phyloP scores from a whole-genome alignment of 2,797 vertebrate species.

The Syngnathus acus region DNA sequence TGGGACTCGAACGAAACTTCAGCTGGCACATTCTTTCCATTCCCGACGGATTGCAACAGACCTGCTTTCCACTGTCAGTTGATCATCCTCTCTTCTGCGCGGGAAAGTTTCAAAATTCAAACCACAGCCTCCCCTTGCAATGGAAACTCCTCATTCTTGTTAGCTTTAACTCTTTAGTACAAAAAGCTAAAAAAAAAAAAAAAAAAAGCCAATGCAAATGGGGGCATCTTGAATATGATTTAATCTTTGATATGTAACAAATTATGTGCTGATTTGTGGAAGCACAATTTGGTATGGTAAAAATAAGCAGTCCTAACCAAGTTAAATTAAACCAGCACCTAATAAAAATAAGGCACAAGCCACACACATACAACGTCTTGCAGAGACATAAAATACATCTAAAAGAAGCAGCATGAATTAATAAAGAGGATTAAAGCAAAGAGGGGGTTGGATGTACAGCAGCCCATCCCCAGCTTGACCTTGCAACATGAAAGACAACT shows the following conservation, averaged over 20 bases:
- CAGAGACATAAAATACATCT: conserved; percentile 12
- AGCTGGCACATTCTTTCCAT: conserved; percentile 63
- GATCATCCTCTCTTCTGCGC: conserved; percentile 36
- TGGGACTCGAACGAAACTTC: conserved; percentile 25
- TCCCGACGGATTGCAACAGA: conserved; percentile 39
- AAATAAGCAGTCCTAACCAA: not conserved
- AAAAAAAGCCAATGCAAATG: not conserved
- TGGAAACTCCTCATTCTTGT: conserved; percentile 38
- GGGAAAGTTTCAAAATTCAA: conserved; percentile 68
- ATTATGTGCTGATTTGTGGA: not conserved
- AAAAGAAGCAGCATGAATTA: conserved; percentile 49
- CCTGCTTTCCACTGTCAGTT: conserved; percentile 32
- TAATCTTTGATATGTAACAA: not conserved
- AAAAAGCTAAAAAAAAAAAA: not conserved
- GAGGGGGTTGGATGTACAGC: conserved; percentile 19
- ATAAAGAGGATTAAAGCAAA: conserved; percentile 38
- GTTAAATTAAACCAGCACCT: not conserved
- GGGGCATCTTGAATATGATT: not conserved
- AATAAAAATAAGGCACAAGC: not conserved
- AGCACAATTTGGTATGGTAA: not conserved
- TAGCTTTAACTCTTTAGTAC: conserved; percentile 7
- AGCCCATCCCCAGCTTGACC: conserved; percentile 38
- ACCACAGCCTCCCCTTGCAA: conserved; percentile 35
- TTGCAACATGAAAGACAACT: conserved; percentile 29
- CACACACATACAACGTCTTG: not conserved